These are phyloP conservation scores for Aphodius sticticus DNA, from an alignment of 2,888 invertebrate species.

Conservation along the genomic window DNA sequence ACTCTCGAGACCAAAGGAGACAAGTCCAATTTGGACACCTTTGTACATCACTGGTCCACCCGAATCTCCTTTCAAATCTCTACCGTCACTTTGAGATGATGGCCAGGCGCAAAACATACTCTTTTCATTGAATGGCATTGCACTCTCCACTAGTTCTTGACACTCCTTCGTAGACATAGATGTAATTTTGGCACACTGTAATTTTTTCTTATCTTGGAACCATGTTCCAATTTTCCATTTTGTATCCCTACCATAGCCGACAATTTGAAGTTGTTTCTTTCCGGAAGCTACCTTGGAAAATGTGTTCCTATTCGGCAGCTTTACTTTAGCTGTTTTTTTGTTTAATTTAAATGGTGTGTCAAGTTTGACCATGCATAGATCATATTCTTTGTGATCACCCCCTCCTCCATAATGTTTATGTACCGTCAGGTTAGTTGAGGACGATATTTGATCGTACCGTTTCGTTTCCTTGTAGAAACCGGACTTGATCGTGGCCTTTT, in stretches of 20 bases:
- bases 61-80: neutral
- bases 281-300: conserved; percentile 8
- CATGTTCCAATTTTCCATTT: neutral
- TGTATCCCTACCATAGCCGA: conserved; percentile 9
- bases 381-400: neutral
- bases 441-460: neutral
- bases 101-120: conserved; percentile 13
- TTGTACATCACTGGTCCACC: conserved; percentile 12
- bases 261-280: neutral
- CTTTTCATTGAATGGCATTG: too few relatives aligned
- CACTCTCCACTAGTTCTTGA: neutral
- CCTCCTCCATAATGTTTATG: neutral
- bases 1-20: too few relatives aligned
- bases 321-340: neutral
- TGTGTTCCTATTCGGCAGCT: neutral
- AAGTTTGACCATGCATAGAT: neutral
- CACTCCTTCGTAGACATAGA: neutral
- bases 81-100: neutral
- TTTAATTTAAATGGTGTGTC: neutral
- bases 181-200: neutral
- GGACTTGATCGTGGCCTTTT: neutral
- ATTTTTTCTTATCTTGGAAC: neutral
- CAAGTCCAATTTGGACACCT: conserved; percentile 10
- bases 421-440: neutral
- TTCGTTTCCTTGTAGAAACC: neutral